Base-by-base conservation (phyloP, 2,797 vertebrate species). In the Lateolabrax maculatus region DNA sequence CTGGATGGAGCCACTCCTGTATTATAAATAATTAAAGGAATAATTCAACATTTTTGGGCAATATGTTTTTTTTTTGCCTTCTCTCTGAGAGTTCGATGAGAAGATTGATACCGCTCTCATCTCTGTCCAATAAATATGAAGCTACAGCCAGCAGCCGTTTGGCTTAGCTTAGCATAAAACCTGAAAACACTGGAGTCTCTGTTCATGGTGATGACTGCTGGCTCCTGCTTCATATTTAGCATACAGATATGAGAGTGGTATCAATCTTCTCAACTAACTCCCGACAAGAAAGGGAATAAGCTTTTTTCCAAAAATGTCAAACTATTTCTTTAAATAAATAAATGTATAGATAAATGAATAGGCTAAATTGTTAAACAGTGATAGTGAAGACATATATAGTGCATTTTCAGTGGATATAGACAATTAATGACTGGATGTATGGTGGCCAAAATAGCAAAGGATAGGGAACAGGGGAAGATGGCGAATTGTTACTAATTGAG, bases 1-100 rank as follows among this genome's bases (percentile, higher is more conserved):
- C 10, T 43, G 21, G 34, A 29, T 65, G 29, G 51, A 75, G 53
- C 25, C 31, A 52, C 15, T 27, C 21, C 10, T 37, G 11, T 29
- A 69, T 65, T 44, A 21, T 68, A 81, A 62, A 36, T 27, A 37
- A 46, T 49, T 57, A 23, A 60, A 69, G 53, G 52, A 48, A 41
- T 29, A 13, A 8, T 12, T 57, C 3, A 5, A 52, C 5, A 63
- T 19, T 41, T n/a, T 37, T 21, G 31, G 11, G 11, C 27, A 27
- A 49, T 23, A 23, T 0, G 12, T 11, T 9, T 19, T 11, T 9
- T 19, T 9, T 55, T 9, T 1, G 6, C 51, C n/a, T 29, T 68
- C 1, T 56, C 41, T 44, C 9, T 52, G 16, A 37, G 57, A 60
- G n/a, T 31, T 11, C 9, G n/a, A 36, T 7, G 15, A 60, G 27